Evolutionary conservation across 2,797 vertebrate species (phyloP).

Genomic region (Falco cherrug): DNA sequence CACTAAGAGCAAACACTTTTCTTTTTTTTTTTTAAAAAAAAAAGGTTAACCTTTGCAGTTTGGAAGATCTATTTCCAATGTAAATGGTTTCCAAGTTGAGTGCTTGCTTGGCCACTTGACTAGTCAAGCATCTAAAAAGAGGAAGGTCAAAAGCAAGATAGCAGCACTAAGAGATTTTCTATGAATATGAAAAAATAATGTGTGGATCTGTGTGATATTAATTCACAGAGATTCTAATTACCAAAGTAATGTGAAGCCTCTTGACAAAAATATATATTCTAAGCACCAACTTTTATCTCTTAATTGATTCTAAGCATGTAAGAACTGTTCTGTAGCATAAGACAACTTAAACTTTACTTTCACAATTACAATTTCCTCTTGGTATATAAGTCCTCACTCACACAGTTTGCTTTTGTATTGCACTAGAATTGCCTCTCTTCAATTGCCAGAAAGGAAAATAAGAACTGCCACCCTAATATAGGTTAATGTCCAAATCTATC

Average conservation of each 20-base stretch:
- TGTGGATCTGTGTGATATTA: not conserved
- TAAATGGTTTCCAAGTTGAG: not conserved
- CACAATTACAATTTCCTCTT: not conserved
- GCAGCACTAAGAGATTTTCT: not conserved
- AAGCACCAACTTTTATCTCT: not conserved
- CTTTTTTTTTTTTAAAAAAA: too few species aligned
- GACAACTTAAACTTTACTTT: not conserved
- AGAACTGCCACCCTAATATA: not conserved
- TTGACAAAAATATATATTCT: not conserved
- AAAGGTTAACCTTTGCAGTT: not conserved
- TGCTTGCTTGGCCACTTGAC: not conserved
- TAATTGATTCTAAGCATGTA: not conserved
- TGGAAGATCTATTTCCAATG: not conserved
- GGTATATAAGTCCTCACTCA: not conserved
- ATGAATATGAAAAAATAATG: not conserved
- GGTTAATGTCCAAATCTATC: not conserved
- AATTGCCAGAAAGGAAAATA: not conserved
- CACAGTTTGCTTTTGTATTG: not conserved
- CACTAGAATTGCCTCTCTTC: not conserved
- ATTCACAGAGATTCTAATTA: not conserved
- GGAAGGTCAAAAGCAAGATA: not conserved
- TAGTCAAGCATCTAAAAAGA: not conserved
- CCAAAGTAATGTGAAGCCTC: not conserved
- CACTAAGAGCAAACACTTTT: not conserved
- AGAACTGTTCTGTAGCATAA: not conserved